Evolutionary conservation across 2,797 vertebrate genomes (phyloP).

Genomic region (Zenarchopterus dispar): DNA sequence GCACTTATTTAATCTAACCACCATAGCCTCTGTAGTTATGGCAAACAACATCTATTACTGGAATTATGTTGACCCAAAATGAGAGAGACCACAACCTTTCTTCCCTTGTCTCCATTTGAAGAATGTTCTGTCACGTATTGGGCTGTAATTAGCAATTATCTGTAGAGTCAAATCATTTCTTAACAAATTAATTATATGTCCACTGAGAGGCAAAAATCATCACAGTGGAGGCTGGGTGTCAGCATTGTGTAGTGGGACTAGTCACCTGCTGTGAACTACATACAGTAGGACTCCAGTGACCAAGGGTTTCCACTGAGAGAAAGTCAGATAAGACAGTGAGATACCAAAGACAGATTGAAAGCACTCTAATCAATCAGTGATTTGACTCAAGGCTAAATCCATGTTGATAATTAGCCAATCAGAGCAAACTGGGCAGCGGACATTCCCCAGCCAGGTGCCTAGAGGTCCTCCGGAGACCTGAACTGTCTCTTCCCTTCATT

Average conservation of each 20-base stretch:
- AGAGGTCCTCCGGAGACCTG: conserved; percentile 75
- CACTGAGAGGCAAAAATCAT: conserved; percentile 54
- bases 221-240: conserved; percentile 55
- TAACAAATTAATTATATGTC: conserved; percentile 70
- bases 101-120: conserved; percentile 54
- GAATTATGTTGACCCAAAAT: conserved; percentile 70
- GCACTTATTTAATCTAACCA: conserved; percentile 70
- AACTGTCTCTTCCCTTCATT: conserved; percentile 86
- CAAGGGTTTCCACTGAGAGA: conserved; percentile 30
- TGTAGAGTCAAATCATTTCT: conserved; percentile 63
- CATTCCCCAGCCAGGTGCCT: conserved; percentile 71
- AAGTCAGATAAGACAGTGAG: conserved; percentile 37
- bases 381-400: conserved; percentile 79
- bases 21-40: conserved; percentile 48
- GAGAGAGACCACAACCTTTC: conserved; percentile 45
- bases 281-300: conserved; percentile 41
- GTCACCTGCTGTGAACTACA: conserved; percentile 54
- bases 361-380: conserved; percentile 84
- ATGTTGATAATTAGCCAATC: conserved; percentile 84
- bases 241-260: conserved; percentile 41
- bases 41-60: conserved; percentile 80
- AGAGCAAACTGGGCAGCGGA: conserved; percentile 61
- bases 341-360: conserved; percentile 69
- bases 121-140: conserved; percentile 66
- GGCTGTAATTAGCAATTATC: conserved; percentile 75